Percentiles rank a stretch among this genome's conserved stretches.
Evolutionary conservation across 2,888 invertebrate genomes (phyloP).

Genomic region (Pogonocherus hispidulus): DNA sequence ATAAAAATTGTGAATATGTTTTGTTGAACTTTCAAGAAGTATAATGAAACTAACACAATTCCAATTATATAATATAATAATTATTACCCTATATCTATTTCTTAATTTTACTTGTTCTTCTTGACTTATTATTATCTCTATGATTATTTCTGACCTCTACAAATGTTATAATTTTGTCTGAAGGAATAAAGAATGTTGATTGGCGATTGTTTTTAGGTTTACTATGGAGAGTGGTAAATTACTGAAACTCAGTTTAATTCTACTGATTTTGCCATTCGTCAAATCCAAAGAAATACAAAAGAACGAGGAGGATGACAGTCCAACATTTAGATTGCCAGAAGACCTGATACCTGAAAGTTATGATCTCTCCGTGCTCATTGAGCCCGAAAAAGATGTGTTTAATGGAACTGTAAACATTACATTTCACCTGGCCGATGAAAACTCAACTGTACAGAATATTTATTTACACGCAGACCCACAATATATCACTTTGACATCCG

Average conservation of each 20-base stretch:
- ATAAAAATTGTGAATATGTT: too few species aligned
- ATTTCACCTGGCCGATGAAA: background rate
- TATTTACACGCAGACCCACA: background rate
- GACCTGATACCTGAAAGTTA: background rate
- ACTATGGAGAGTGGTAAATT: background rate
- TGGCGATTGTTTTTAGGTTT: too few species aligned
- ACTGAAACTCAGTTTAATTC: background rate
- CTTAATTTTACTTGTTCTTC: too few species aligned
- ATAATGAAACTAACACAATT: too few species aligned
- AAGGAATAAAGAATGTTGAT: too few species aligned
- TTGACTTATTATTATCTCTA: too few species aligned
- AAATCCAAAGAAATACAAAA: background rate
- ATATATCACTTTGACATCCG: background rate
- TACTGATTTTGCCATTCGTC: background rate
- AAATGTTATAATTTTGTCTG: too few species aligned
- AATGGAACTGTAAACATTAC: conserved; percentile 8
- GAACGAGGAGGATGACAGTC: background rate
- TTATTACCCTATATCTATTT: too few species aligned
- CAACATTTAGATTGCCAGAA: background rate
- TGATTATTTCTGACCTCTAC: too few species aligned
- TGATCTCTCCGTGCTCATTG: background rate
- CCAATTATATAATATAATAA: too few species aligned
- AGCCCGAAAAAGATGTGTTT: background rate
- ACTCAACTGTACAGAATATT: background rate
- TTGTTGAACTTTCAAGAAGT: too few species aligned